Conservation (phyloP, 1,140 invertebrate species). For the Leptinotarsa undecemlineata region DNA sequence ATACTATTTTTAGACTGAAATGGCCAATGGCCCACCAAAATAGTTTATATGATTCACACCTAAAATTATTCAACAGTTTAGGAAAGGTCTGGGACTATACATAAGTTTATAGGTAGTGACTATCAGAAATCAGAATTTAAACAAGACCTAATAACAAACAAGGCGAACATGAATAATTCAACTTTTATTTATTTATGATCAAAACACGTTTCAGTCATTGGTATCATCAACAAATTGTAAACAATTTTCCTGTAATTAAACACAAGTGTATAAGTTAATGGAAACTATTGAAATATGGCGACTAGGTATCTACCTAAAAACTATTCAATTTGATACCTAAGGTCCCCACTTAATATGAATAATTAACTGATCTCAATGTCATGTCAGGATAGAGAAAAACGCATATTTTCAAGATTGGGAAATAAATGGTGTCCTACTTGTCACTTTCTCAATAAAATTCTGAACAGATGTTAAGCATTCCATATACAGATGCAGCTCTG, state of each 20-base stretch:
- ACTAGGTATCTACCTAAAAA: background rate
- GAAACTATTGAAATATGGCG: slow-evolving; percentile 25
- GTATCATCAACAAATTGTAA: slow-evolving; percentile 2
- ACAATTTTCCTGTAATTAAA: background rate
- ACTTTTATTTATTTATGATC: background rate
- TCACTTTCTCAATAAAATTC: slow-evolving; percentile 33
- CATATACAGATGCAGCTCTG: background rate
- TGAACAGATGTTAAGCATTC: slow-evolving; percentile 32
- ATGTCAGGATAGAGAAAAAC: slow-evolving; percentile 35
- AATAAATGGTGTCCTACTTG: slow-evolving; percentile 43
- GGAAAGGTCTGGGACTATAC: slow-evolving; percentile 9
- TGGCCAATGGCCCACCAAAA: slow-evolving; percentile 11
- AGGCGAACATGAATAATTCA: background rate
- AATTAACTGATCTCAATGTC: slow-evolving; percentile 44
- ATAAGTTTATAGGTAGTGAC: background rate
- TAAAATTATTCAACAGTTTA: slow-evolving; percentile 8
- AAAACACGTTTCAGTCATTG: background rate
- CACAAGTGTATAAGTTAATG: slow-evolving; percentile 26
- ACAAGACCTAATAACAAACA: background rate
- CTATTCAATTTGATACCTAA: background rate
- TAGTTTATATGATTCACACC: slow-evolving; percentile 21
- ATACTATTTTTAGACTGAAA: slow-evolving; percentile 13
- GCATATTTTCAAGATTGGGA: slow-evolving; percentile 38
- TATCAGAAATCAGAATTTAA: background rate
- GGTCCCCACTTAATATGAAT: slow-evolving; percentile 24